phyloP scores from a whole-genome alignment of 2,113 vertebrate species.

The Osmerus mordax region DNA sequence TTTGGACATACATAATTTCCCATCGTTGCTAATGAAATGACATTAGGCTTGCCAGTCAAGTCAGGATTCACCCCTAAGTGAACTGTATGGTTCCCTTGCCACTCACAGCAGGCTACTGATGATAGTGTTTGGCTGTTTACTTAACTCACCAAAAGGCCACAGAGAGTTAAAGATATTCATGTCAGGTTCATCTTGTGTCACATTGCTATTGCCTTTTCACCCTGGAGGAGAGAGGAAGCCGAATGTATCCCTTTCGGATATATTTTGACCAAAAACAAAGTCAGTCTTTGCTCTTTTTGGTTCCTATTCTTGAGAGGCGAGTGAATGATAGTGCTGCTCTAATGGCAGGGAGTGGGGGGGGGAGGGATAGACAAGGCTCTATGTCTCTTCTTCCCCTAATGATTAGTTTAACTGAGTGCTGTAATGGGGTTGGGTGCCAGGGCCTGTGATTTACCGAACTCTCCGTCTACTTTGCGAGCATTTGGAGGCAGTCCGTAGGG shows the following conservation, averaged over 20 bases:
- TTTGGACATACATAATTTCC: conserved; percentile 46
- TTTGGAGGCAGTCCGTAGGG: conserved; percentile 17
- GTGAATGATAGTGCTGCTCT: conserved; percentile 57
- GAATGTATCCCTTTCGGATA: conserved; percentile 16
- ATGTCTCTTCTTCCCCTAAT: conserved; percentile 66
- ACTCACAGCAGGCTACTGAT: not conserved
- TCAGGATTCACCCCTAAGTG: too few species aligned
- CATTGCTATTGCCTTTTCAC: conserved; percentile 29
- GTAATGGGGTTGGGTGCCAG: conserved; percentile 60
- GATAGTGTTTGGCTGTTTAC: too few species aligned
- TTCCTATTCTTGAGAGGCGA: conserved; percentile 36
- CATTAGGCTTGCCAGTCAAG: not conserved
- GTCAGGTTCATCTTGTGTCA: not conserved
- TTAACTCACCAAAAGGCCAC: too few species aligned
- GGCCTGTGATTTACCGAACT: conserved; percentile 49
- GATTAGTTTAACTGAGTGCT: conserved; percentile 71
- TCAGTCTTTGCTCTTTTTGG: conserved; percentile 30
- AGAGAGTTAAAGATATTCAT: not conserved
- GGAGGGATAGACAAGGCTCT: conserved; percentile 46
- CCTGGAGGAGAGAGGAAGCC: conserved; percentile 46
- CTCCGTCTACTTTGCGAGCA: conserved; percentile 30
- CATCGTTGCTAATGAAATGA: not conserved
- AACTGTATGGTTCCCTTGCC: not conserved
- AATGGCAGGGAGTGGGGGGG: conserved; percentile 46
- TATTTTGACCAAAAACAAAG: conserved; percentile 46